phyloP scores from a whole-genome alignment of 2,888 invertebrate genomes.

The Heliconius ethilla region DNA sequence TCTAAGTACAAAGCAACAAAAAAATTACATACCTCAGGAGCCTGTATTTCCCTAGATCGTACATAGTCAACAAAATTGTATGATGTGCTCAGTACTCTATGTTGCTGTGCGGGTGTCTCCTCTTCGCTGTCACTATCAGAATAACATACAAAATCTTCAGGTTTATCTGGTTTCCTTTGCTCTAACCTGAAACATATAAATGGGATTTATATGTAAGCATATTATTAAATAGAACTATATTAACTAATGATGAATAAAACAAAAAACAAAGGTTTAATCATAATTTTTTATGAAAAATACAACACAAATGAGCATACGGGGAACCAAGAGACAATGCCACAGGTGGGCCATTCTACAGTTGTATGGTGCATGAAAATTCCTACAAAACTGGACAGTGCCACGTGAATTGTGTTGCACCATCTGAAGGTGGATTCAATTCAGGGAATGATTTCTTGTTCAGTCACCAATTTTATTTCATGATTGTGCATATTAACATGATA shows the following conservation, averaged over 20 bases:
- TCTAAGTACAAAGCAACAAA: not conserved
- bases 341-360: too few species aligned
- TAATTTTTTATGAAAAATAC: too few species aligned
- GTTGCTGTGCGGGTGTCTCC: slow-evolving; percentile 87
- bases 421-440: too few species aligned
- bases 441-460: too few species aligned
- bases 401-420: too few species aligned
- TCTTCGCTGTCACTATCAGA: slow-evolving; percentile 94
- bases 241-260: too few species aligned
- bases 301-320: too few species aligned
- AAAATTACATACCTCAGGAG: slow-evolving; percentile 80
- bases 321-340: too few species aligned
- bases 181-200: slow-evolving; percentile 78
- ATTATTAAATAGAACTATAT: not conserved
- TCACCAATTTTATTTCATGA: not conserved
- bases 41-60: slow-evolving; percentile 87
- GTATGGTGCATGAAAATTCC: too few species aligned
- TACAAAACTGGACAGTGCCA: too few species aligned
- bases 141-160: slow-evolving; percentile 94
- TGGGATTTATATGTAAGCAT: not conserved
- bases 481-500: not conserved
- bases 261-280: too few species aligned
- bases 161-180: slow-evolving; percentile 91
- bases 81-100: slow-evolving; percentile 88
- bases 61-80: slow-evolving; percentile 94